A percentile compares a stretch with the other conserved stretches of the same genome.
phyloP scores from a whole-genome alignment of 2,797 vertebrate species.

The Cossypha dichroa region DNA sequence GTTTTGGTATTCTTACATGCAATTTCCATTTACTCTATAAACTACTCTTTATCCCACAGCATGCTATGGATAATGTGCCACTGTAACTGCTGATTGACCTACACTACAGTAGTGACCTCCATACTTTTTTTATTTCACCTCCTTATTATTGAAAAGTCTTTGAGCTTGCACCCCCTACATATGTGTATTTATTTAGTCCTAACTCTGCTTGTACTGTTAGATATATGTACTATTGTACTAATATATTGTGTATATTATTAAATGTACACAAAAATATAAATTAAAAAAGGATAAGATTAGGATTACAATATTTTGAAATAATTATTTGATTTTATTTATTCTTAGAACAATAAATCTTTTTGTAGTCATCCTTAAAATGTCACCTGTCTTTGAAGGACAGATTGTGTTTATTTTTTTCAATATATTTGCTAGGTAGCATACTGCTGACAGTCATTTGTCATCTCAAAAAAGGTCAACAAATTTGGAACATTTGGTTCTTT shows the following conservation, averaged over 20 bases:
- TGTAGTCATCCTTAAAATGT: background rate
- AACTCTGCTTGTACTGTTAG: background rate
- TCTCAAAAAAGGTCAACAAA: slow-evolving; percentile 1
- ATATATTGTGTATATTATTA: background rate
- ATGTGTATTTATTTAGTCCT: background rate
- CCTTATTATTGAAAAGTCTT: background rate
- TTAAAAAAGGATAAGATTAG: background rate
- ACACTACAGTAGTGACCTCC: background rate
- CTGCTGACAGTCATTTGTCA: background rate
- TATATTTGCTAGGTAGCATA: background rate
- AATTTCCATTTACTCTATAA: background rate
- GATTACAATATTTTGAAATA: background rate
- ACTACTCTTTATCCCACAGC: background rate
- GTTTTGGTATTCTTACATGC: background rate
- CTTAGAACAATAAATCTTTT: background rate
- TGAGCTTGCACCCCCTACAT: background rate
- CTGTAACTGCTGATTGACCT: background rate
- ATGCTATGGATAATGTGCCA: background rate
- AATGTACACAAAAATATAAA: background rate
- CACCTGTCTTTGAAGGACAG: background rate
- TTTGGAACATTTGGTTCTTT: background rate
- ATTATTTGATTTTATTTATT: background rate
- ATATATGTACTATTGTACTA: background rate
- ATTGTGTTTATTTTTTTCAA: background rate
- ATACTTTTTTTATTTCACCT: background rate